A percentile compares a stretch with the other conserved stretches of the same genome.
phyloP scores from a whole-genome alignment of 2,113 vertebrate species.

The Bambusicola thoracicus region DNA sequence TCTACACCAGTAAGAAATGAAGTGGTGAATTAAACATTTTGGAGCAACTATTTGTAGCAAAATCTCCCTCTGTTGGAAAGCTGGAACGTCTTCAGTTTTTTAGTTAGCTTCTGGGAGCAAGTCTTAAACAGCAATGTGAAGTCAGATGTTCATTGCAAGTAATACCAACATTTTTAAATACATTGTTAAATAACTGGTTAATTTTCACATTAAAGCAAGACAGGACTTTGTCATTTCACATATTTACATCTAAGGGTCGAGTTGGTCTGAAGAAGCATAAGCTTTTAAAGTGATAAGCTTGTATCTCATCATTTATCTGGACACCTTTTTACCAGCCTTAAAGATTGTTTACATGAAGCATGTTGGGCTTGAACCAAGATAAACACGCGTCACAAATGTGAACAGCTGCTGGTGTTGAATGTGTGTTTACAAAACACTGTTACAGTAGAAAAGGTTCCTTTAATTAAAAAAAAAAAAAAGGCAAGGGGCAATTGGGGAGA shows the following conservation, averaged over 20 bases:
- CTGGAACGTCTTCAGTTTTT: slow-evolving; percentile 61
- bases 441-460: slow-evolving; percentile 58
- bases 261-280: slow-evolving; percentile 53
- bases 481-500: neutral
- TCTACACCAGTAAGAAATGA: neutral
- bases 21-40: too few relatives aligned
- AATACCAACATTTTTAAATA: slow-evolving; percentile 73
- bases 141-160: slow-evolving; percentile 43
- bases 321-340: slow-evolving; percentile 54
- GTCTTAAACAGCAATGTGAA: slow-evolving; percentile 27
- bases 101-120: slow-evolving; percentile 60
- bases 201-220: slow-evolving; percentile 74
- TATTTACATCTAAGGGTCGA: slow-evolving; percentile 70
- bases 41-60: slow-evolving; percentile 70
- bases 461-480: neutral
- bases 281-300: slow-evolving; percentile 54
- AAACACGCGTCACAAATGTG: slow-evolving; percentile 48
- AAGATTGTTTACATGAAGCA: neutral
- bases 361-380: slow-evolving; percentile 31
- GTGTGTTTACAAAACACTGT: slow-evolving; percentile 40
- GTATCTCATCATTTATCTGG: slow-evolving; percentile 29
- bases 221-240: slow-evolving; percentile 71
- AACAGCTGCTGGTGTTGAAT: slow-evolving; percentile 45
- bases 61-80: slow-evolving; percentile 57
- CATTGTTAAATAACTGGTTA: slow-evolving; percentile 70